Percentiles rank a stretch among this genome's conserved stretches.
These are phyloP conservation scores for Aix galericulata DNA, from an alignment of 2,113 vertebrate genomes.

Conservation along the genomic window DNA sequence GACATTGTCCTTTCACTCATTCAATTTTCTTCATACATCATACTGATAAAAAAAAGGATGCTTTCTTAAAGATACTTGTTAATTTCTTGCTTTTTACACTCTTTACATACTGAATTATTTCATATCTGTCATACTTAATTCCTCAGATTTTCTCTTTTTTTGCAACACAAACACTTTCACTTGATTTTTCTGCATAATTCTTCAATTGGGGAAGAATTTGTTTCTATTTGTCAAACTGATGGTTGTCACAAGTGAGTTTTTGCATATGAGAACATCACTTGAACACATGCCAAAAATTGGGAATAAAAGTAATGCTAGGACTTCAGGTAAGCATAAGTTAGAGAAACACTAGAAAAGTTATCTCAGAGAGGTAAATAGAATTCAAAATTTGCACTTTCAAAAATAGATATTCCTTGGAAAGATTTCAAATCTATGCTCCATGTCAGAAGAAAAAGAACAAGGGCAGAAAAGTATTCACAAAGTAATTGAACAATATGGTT, in stretches of 20 bases:
- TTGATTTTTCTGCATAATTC: not conserved
- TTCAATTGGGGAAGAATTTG: not conserved
- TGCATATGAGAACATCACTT: not conserved
- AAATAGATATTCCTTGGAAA: not conserved
- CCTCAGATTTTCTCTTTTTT: not conserved
- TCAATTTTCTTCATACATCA: slow-evolving; percentile 18
- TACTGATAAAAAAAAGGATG: slow-evolving; percentile 23
- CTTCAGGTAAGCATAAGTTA: not conserved
- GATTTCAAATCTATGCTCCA: not conserved
- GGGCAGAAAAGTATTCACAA: not conserved
- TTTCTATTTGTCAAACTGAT: not conserved
- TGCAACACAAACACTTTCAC: not conserved
- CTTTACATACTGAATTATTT: not conserved
- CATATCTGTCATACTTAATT: not conserved
- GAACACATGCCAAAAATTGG: not conserved
- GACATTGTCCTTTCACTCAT: slow-evolving; percentile 46
- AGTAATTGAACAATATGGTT: not conserved
- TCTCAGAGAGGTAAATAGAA: not conserved
- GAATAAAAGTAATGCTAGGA: not conserved
- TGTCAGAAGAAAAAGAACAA: not conserved
- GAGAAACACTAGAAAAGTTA: not conserved
- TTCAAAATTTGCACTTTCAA: not conserved
- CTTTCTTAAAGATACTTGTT: not conserved
- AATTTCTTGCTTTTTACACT: not conserved
- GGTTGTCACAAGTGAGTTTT: no score